A percentile compares a stretch with the other conserved stretches of the same genome.
Conservation (phyloP, 2,888 invertebrate genomes). For the Thereva nobilitata region DNA sequence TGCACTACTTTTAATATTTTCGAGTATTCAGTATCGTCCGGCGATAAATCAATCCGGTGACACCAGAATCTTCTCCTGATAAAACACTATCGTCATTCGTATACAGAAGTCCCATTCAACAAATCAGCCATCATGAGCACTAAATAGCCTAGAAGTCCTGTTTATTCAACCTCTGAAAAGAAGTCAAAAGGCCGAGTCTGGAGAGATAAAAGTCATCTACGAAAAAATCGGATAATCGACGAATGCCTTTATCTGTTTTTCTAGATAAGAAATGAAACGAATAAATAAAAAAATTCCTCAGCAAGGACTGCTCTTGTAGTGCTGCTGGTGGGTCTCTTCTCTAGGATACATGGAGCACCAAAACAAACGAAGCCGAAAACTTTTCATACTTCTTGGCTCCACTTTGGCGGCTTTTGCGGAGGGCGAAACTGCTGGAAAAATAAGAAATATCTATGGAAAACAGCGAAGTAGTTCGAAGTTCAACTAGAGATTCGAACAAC, state of each 20-base stretch:
- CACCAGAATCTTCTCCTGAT: too few species aligned
- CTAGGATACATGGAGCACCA: constrained; percentile 16
- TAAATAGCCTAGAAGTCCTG: constrained; percentile 27
- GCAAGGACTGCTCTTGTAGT: constrained; percentile 1
- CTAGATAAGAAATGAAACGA: background rate
- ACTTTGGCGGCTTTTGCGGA: constrained; percentile 27
- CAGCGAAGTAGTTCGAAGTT: background rate
- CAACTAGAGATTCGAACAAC: background rate
- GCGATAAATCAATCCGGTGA: too few species aligned
- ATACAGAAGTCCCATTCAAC: constrained; percentile 10
- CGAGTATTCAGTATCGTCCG: too few species aligned
- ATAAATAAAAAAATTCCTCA: background rate
- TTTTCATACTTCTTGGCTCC: constrained; percentile 34
- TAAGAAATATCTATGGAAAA: constrained; percentile 7
- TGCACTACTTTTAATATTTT: too few species aligned
- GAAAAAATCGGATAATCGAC: constrained; percentile 19
- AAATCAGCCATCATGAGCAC: constrained; percentile 5
- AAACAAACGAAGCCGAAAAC: constrained; percentile 26
- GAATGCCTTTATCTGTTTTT: background rate
- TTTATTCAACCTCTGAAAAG: constrained; percentile 21
- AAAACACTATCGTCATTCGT: too few species aligned
- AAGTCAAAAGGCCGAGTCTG: constrained; percentile 19
- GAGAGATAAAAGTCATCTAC: background rate
- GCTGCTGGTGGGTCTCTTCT: constrained; percentile 7
- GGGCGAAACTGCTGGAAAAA: constrained; percentile 11